Percentiles rank a stretch among this genome's conserved stretches.
Evolutionary conservation across 1,140 invertebrate genomes (phyloP).

Genomic region (Drosophila nigrodunni): DNA sequence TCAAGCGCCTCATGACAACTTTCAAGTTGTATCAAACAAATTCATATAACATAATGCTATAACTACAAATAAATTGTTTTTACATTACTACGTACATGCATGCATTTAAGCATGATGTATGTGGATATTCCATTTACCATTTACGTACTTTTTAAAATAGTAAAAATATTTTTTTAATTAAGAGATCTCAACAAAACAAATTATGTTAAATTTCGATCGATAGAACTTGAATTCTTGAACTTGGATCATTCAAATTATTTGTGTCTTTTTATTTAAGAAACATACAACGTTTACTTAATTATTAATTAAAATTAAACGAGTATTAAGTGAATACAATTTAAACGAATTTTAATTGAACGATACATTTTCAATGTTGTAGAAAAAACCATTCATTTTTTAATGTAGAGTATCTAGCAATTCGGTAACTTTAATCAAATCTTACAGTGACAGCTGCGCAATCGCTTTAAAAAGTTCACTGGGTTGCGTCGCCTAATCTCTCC

Average conservation of each 20-base stretch:
- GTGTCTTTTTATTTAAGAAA: slow-evolving; percentile 56
- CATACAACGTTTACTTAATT: slow-evolving; percentile 39
- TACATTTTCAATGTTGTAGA: no score
- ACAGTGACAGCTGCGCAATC: slow-evolving; percentile 6
- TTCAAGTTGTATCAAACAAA: slow-evolving; percentile 64
- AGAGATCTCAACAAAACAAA: slow-evolving; percentile 63
- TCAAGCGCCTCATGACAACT: slow-evolving; percentile 72
- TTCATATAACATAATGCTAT: slow-evolving; percentile 21
- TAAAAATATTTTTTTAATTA: slow-evolving; percentile 52
- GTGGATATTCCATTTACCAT: slow-evolving; percentile 42
- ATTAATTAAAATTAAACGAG: slow-evolving; percentile 29
- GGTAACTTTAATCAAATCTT: no score
- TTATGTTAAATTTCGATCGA: slow-evolving; percentile 53
- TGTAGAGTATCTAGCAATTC: no score
- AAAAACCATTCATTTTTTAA: no score
- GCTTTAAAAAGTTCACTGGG: slow-evolving; percentile 38
- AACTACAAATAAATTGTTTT: slow-evolving; percentile 38
- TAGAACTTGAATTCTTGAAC: slow-evolving; percentile 25
- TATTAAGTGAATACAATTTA: slow-evolving; percentile 39
- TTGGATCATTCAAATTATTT: slow-evolving; percentile 31
- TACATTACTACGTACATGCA: not conserved
- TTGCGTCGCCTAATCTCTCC: slow-evolving; percentile 9
- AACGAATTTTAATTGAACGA: slow-evolving; percentile 3
- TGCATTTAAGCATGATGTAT: slow-evolving; percentile 31
- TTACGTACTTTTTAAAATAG: slow-evolving; percentile 28